Evolutionary conservation across 2,797 vertebrate species (phyloP).

Genomic region (Poecilia velifera): DNA sequence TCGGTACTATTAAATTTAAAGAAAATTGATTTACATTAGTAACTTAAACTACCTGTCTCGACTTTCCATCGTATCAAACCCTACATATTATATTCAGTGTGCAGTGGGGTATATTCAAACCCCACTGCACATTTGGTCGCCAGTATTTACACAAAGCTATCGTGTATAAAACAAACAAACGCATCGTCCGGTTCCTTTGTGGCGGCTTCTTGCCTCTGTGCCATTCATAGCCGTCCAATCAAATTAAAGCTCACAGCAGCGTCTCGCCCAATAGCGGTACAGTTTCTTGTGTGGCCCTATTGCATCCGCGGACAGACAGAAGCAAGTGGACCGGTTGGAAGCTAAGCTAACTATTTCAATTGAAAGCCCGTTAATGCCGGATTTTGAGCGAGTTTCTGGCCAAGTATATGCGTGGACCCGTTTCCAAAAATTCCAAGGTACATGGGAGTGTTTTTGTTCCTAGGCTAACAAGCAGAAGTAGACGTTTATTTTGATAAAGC

Average conservation of each 20-base stretch:
- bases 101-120: neutral
- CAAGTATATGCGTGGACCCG: constrained; percentile 1
- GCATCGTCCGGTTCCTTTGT: constrained; percentile 68
- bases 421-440: constrained; percentile 55
- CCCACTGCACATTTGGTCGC: neutral
- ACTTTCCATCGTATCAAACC: neutral
- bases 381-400: constrained; percentile 4
- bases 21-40: neutral
- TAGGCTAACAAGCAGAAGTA: constrained; percentile 49
- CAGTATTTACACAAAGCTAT: neutral
- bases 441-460: constrained; percentile 1
- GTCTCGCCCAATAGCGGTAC: constrained; percentile 49
- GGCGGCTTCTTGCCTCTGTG: constrained; percentile 39
- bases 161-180: constrained; percentile 4
- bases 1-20: neutral
- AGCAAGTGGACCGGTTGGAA: constrained; percentile 65
- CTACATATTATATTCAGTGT: no score
- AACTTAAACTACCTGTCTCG: neutral
- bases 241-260: constrained; percentile 15
- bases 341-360: constrained; percentile 71
- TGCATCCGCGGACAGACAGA: constrained; percentile 68
- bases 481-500: constrained; percentile 41
- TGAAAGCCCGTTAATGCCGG: constrained; percentile 12
- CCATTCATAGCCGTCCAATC: constrained; percentile 70
- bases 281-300: constrained; percentile 40